phyloP scores from a whole-genome alignment of 2,888 invertebrate genomes.

The Pediacus dermestoides region DNA sequence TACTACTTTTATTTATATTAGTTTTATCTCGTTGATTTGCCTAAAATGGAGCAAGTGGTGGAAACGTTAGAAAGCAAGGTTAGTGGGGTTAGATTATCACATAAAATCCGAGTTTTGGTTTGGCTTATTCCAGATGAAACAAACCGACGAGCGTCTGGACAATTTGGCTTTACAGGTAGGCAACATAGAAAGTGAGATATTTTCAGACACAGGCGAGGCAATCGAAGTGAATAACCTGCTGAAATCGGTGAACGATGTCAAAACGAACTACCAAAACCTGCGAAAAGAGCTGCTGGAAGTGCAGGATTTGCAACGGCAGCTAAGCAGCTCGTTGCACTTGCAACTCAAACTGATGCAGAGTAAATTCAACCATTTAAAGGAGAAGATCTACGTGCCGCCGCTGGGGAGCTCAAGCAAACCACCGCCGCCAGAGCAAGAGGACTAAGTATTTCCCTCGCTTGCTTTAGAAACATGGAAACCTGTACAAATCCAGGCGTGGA shows the following conservation, averaged over 20 bases:
- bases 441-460: too few species aligned
- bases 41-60: slow-evolving; percentile 44
- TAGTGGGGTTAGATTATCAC: not conserved
- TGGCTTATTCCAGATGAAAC: slow-evolving; percentile 59
- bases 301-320: slow-evolving; percentile 74
- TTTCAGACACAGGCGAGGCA: slow-evolving; percentile 49
- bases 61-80: slow-evolving; percentile 46
- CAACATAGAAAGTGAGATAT: slow-evolving; percentile 64
- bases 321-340: slow-evolving; percentile 68
- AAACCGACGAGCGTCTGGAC: slow-evolving; percentile 69
- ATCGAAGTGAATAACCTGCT: slow-evolving; percentile 70
- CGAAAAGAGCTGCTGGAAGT: slow-evolving; percentile 76
- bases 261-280: slow-evolving; percentile 75
- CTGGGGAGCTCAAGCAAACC: slow-evolving; percentile 13
- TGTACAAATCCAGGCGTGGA: slow-evolving; percentile 25
- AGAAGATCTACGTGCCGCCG: slow-evolving; percentile 56
- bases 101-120: slow-evolving; percentile 6
- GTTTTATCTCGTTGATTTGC: too few species aligned
- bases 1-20: too few species aligned
- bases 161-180: slow-evolving; percentile 72
- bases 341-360: slow-evolving; percentile 72
- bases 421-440: slow-evolving; percentile 1
- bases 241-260: slow-evolving; percentile 73
- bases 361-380: slow-evolving; percentile 68
- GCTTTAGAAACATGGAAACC: slow-evolving; percentile 28